These are phyloP conservation scores for Drosophila silvestris DNA, from an alignment of 2,888 invertebrate species.

Conservation along the genomic window DNA sequence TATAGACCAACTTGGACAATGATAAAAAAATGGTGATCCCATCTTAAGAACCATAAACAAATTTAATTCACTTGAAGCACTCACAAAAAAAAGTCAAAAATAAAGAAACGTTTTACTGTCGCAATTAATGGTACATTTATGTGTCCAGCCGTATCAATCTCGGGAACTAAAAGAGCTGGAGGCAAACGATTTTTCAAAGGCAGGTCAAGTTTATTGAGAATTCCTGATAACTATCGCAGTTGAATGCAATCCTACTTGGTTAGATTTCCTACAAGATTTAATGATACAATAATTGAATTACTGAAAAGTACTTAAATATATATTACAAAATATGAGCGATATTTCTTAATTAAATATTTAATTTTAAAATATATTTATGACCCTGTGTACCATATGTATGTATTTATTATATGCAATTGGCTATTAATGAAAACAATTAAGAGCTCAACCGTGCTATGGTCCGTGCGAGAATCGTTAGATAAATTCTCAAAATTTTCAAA, in stretches of 20 bases:
- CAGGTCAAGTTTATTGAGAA: neutral
- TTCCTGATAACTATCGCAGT: neutral
- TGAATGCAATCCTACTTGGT: neutral
- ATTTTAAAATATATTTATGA: conserved; percentile 10
- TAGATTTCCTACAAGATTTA: neutral
- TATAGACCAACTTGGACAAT: conserved; percentile 24
- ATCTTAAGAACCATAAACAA: conserved; percentile 50
- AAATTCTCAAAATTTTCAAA: conserved; percentile 69
- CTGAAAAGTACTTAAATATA: neutral
- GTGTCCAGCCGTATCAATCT: conserved; percentile 2
- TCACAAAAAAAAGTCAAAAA: conserved; percentile 8
- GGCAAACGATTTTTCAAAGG: neutral
- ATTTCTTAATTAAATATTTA: conserved; percentile 12
- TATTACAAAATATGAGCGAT: neutral
- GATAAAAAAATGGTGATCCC: conserved; percentile 40
- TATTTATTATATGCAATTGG: conserved; percentile 4
- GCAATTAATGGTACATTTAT: conserved; percentile 10
- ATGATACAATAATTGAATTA: neutral
- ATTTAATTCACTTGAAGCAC: conserved; percentile 44
- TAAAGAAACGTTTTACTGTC: conserved; percentile 3
- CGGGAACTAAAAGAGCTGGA: neutral
- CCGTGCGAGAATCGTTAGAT: conserved; percentile 61
- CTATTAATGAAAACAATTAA: conserved; percentile 28
- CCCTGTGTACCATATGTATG: neutral
- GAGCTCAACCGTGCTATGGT: conserved; percentile 18